Conservation (phyloP, 2,888 invertebrate genomes). For the Eupsilia transversa region DNA sequence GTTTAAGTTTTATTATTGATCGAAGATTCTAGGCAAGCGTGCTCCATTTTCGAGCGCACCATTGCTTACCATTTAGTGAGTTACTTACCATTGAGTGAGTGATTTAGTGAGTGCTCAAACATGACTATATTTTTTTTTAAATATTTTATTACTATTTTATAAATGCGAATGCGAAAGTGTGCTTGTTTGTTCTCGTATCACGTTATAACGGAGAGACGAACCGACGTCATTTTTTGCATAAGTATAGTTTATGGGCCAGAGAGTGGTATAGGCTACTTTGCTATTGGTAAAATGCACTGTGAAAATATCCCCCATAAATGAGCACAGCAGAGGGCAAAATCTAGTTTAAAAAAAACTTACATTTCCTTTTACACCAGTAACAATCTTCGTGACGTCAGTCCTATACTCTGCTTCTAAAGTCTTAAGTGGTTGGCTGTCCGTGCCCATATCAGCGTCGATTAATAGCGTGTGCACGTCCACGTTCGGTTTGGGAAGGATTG, state of each 20-base stretch:
- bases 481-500: conserved; percentile 92
- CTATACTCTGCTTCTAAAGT: conserved; percentile 88
- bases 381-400: conserved; percentile 87
- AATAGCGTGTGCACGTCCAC: conserved; percentile 91
- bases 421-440: conserved; percentile 78
- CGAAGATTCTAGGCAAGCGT: too few species aligned
- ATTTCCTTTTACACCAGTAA: conserved; percentile 91
- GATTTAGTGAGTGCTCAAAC: too few species aligned
- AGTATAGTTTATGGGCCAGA: neutral
- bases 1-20: too few species aligned
- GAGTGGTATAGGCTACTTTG: too few species aligned
- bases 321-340: too few species aligned
- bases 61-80: too few species aligned
- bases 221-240: neutral
- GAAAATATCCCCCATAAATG: neutral
- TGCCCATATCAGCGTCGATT: conserved; percentile 86
- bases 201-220: neutral
- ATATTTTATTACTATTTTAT: too few species aligned
- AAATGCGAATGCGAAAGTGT: too few species aligned
- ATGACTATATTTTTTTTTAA: too few species aligned
- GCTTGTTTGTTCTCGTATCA: neutral
- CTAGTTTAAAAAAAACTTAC: conserved; percentile 79
- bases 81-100: too few species aligned
- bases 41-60: too few species aligned
- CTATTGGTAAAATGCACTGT: neutral